phyloP scores from a whole-genome alignment of 2,888 invertebrate species.

The Drymonia ruficornis region DNA sequence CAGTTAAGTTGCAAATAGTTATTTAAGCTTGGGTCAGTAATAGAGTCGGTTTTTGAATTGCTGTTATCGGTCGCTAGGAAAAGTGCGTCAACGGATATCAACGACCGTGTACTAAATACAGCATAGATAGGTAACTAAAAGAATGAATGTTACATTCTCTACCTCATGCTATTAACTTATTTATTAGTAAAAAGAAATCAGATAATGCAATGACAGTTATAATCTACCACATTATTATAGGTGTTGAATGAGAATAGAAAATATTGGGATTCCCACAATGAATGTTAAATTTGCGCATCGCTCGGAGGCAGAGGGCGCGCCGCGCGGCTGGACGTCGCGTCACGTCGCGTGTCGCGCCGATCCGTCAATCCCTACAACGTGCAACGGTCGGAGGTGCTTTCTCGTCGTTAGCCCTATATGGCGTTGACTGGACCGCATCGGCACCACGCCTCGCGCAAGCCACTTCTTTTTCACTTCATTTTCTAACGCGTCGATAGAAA shows the following conservation, averaged over 20 bases:
- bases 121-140: not conserved
- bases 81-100: constrained; percentile 15
- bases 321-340: constrained; percentile 39
- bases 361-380: constrained; percentile 69
- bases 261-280: too few species aligned
- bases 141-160: too few species aligned
- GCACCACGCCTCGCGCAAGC: constrained; percentile 77
- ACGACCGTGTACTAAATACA: not conserved
- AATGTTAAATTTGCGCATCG: not conserved
- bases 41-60: constrained; percentile 44
- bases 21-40: constrained; percentile 42
- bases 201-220: too few species aligned
- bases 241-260: too few species aligned
- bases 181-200: too few species aligned
- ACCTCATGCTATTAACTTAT: too few species aligned
- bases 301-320: constrained; percentile 22
- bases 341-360: constrained; percentile 47
- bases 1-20: constrained; percentile 50
- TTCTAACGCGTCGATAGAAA: constrained; percentile 83
- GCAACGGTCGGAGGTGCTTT: constrained; percentile 78
- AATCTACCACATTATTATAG: too few species aligned
- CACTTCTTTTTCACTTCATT: constrained; percentile 82
- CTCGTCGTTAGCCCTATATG: constrained; percentile 84
- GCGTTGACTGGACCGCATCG: constrained; percentile 40
- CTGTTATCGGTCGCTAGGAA: constrained; percentile 29